Base-by-base conservation (phyloP, 2,113 vertebrate genomes). In the Oriolus oriolus region DNA sequence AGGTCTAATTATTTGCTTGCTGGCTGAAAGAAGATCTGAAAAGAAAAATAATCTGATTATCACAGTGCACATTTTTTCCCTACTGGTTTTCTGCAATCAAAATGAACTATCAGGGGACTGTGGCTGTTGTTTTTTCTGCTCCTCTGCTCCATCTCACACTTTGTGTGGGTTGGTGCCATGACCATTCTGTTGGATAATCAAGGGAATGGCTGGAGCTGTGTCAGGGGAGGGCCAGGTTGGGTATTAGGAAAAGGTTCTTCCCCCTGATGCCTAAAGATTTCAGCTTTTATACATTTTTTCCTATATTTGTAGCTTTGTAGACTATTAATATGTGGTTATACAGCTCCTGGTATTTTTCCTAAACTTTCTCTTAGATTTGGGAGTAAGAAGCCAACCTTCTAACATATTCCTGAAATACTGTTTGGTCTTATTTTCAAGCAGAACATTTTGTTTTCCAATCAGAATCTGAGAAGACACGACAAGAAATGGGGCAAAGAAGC, bases 1-100 rank as follows among this genome's bases (percentile, higher is more conserved):
- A 90, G 39, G 44, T 60, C 80, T 91, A 81, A 87, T 94, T 75
- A 75, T 84, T 86, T 77, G 56, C 71, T 94, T 87, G 64, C 80
- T 91, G 80, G 16, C n/a, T 89, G 59, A 42, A 65, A 88, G 71
- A 42, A 79, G 80, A 77, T 41, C 44, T 56, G 31, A 65, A 80
- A 92, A 88, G 71, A 83, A 77, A 84, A 85, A 93, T 60, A 60
- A 73, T 23, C 60, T 89, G 69, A 59, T 95, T 28, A 50, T 61
- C 54, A 27, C 4, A 7, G 37, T 13, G 22, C 35, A 47, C 23
- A 0, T 56, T 49, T 68, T 94, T 84, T 27, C 7, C 23, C 52
- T 31, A 9, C 39, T 45, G 2, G 2, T 37, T 87, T 87, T 61
- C 78, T 87, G 60, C 70, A 63, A 31, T 71, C 75, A 37, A 41